phyloP scores from a whole-genome alignment of 2,113 vertebrate genomes.

The Australoheros scitulus region DNA sequence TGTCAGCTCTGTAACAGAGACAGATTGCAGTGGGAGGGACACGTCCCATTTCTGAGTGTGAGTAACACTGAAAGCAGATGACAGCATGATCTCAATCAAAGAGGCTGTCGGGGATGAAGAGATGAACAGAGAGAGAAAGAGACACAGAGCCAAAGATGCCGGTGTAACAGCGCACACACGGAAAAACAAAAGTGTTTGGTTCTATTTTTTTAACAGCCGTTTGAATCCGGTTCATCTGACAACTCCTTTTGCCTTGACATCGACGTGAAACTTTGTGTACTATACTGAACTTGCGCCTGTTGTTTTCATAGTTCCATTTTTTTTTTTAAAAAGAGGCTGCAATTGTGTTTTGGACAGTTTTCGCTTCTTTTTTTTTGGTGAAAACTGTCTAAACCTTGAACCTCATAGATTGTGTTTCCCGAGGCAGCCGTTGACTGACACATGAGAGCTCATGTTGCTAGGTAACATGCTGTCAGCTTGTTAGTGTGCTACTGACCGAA shows the following conservation, averaged over 20 bases:
- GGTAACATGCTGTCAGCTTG: not conserved
- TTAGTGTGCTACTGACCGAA: not conserved
- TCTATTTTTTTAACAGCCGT: not conserved
- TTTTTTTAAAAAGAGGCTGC: not conserved
- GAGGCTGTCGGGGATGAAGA: constrained; percentile 27
- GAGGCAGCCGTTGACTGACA: constrained; percentile 1
- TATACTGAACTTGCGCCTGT: constrained; percentile 10
- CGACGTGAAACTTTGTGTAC: not conserved
- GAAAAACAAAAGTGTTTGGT: not conserved
- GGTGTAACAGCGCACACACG: not conserved
- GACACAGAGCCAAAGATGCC: not conserved
- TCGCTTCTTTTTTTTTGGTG: not conserved
- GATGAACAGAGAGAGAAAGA: not conserved
- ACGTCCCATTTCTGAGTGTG: constrained; percentile 65
- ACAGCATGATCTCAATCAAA: constrained; percentile 62
- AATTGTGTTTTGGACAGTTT: not conserved
- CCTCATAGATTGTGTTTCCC: not conserved
- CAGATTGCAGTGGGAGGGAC: constrained; percentile 78
- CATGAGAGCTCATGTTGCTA: not conserved
- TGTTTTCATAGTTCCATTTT: not conserved
- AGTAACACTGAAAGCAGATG: constrained; percentile 69
- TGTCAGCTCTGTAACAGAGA: constrained; percentile 57
- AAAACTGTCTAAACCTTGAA: not conserved
- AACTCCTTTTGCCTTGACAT: not conserved
- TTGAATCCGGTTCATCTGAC: not conserved